phyloP scores from a whole-genome alignment of 1,140 invertebrate genomes.

The Sinella curviseta region DNA sequence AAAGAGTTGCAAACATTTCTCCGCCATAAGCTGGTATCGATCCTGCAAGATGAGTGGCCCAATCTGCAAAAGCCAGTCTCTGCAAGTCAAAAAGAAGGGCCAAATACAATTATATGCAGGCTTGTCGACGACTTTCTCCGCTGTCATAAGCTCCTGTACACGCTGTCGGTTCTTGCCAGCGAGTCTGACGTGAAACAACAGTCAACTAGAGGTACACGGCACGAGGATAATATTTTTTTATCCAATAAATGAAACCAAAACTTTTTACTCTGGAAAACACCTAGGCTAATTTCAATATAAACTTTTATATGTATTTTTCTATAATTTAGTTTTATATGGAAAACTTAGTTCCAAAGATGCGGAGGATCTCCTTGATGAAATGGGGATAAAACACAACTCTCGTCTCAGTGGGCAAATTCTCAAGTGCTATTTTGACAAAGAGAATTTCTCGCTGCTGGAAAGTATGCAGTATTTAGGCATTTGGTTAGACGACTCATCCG shows the following conservation, averaged over 20 bases:
- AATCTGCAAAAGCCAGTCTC: conserved; percentile 3
- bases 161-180: conserved; percentile 38
- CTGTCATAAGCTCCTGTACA: conserved; percentile 44
- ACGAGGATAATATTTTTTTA: background rate
- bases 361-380: conserved; percentile 36
- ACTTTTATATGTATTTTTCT: background rate
- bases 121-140: conserved; percentile 47
- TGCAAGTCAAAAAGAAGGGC: background rate
- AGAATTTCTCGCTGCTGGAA: conserved; percentile 40
- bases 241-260: background rate
- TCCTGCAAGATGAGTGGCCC: conserved; percentile 42
- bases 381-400: conserved; percentile 27
- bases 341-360: conserved; percentile 35
- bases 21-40: conserved; percentile 38
- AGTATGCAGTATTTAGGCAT: conserved; percentile 30
- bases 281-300: background rate
- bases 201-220: background rate
- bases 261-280: too few relatives aligned
- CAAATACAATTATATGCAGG: conserved; percentile 18
- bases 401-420: conserved; percentile 29
- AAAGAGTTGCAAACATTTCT: conserved; percentile 45
- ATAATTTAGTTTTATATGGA: background rate
- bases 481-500: background rate
- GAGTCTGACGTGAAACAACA: conserved; percentile 27
- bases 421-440: conserved; percentile 34